Conservation (phyloP, 2,113 vertebrate genomes). For the Aspidoscelis tigris region DNA sequence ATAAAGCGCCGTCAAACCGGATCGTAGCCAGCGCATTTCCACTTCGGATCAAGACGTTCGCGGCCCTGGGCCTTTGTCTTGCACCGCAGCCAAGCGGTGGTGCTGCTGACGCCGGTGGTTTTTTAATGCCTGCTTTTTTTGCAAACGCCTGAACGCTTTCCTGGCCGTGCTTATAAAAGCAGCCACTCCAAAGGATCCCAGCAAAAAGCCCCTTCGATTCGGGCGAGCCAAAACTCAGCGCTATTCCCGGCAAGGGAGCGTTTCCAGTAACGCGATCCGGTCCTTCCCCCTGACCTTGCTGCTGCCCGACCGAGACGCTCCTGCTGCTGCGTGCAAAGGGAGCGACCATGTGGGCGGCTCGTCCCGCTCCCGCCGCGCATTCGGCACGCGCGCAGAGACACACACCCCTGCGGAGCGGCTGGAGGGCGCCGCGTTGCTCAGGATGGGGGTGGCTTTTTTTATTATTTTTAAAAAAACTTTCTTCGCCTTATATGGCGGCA, state of each 20-base stretch:
- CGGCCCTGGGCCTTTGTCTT: too few relatives aligned
- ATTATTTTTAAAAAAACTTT: constrained; percentile 29
- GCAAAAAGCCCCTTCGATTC: constrained; percentile 32
- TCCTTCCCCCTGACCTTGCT: constrained; percentile 67
- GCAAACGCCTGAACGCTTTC: constrained; percentile 28
- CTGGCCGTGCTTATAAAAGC: not conserved
- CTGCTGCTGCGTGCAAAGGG: constrained; percentile 29
- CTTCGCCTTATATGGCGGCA: constrained; percentile 69
- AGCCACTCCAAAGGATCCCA: constrained; percentile 1
- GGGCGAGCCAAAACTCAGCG: constrained; percentile 47
- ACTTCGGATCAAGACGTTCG: too few relatives aligned
- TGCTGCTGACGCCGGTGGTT: too few relatives aligned
- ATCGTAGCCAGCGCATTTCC: too few relatives aligned
- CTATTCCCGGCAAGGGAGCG: constrained; percentile 55
- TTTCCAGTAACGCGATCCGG: constrained; percentile 72
- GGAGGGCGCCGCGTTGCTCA: constrained; percentile 13
- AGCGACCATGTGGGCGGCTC: not conserved
- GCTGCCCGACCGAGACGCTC: constrained; percentile 38
- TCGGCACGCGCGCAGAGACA: not conserved
- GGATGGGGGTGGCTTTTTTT: constrained; percentile 22
- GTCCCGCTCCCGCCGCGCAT: not conserved
- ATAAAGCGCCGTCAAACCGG: too few relatives aligned
- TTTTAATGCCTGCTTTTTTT: too few relatives aligned
- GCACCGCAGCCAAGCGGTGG: too few relatives aligned
- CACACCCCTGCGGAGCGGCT: not conserved